Evolutionary conservation across 1,140 invertebrate species (phyloP), one percentile per base, ranked within the genome.

Genomic region (Anastrepha ludens): DNA sequence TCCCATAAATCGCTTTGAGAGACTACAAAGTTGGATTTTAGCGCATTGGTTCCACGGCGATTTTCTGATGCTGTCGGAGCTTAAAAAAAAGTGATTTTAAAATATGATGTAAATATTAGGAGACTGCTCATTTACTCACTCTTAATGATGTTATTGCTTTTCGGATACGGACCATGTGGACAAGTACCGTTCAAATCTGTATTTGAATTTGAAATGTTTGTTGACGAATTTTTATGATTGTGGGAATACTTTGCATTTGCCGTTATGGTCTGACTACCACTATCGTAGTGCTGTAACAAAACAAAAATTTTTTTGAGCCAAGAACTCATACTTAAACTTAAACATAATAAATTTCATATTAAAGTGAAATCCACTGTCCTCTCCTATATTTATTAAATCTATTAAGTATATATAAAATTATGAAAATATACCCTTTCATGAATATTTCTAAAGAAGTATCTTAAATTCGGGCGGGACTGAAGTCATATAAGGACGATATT

Each of bases 1-100:
- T 95, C 95, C 95, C 95, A 95, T n/a, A 95, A 90, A 89, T 95
- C 95, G 88, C 95, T 95, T 89, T 95, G 95, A 1, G 95, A 95
- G n/a, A 95, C 95, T 65, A 95, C 94, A 89, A 94, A 95, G 87
- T 94, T 95, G 86, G 94, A 95, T 89, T 95, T 95, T 29, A 94
- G 92, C 8, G 91, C 92, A n/a, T 81, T 81, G 47, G 91, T 86
- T 20, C 92, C 92, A 47, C 92, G 91, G 4, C 92, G 89, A 87
- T 91, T 90, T 59, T 93, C 91, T 29, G 90, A 91, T 86, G 92
- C 81, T 89, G 90, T 91, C 86, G 92, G 92, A 87, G 91, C 92
- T 93, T 13, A 15, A 74, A 86, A 85, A n/a, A 87, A 39, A 67
- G 15, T 74, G 29, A 87, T 11, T 67, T 67, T 41, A 20, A 67